A percentile compares a stretch with the other conserved stretches of the same genome.
Conservation (phyloP, 2,797 vertebrate genomes). For the Melanogrammus aeglefinus region DNA sequence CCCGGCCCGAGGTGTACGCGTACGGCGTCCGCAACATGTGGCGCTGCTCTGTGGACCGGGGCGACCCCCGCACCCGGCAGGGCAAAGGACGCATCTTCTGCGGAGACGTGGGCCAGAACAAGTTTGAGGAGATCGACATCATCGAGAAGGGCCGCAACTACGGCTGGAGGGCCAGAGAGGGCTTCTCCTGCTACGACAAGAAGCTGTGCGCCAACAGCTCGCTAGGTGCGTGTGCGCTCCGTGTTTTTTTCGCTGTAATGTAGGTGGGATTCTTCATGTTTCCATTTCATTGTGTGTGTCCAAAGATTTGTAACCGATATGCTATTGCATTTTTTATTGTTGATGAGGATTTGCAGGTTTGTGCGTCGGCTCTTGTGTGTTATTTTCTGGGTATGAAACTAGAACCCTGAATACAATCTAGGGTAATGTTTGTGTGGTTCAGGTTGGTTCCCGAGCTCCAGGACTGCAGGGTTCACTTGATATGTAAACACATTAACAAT, state of each 20-base stretch:
- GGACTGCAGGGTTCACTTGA: not conserved
- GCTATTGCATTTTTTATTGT: not conserved
- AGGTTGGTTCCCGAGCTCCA: not conserved
- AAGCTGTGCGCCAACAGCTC: constrained; percentile 87
- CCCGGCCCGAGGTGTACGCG: constrained; percentile 87
- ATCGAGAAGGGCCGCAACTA: constrained; percentile 89
- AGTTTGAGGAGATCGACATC: constrained; percentile 92
- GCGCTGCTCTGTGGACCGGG: constrained; percentile 93
- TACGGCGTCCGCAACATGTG: constrained; percentile 95
- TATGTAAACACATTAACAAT: not conserved
- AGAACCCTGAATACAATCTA: not conserved
- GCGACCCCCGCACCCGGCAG: constrained; percentile 76
- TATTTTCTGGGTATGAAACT: not conserved
- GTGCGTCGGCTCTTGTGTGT: not conserved
- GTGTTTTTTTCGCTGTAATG: not conserved
- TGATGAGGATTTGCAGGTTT: not conserved
- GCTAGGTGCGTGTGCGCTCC: not conserved
- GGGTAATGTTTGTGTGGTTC: not conserved
- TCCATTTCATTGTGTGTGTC: not conserved
- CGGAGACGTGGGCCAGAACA: constrained; percentile 94
- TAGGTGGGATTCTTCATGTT: no score
- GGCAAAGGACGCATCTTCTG: constrained; percentile 93
- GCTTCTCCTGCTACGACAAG: constrained; percentile 93
- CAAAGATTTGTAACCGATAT: not conserved
- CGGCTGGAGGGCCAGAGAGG: constrained; percentile 93